Evolutionary conservation across 2,888 invertebrate genomes (phyloP), one percentile per base, ranked within the genome.

Genomic region (Tinea semifulvella): DNA sequence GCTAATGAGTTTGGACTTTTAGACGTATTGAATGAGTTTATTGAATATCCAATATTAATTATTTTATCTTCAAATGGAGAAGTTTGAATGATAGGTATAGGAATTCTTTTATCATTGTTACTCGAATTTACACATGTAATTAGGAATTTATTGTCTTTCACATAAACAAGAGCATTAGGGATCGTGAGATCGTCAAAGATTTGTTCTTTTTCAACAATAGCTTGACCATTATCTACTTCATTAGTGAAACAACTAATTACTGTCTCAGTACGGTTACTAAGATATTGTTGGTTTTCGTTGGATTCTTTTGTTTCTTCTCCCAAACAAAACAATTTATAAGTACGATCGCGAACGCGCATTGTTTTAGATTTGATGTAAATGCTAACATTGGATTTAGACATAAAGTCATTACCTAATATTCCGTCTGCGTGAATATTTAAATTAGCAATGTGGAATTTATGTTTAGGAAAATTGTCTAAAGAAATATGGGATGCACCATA

Each of bases 401-500:
- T 55, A 31, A 58, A 57, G 42, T 60, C 56, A 20, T 56, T 57
- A 7, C 56, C 55, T 46, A 56, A 10, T 7, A 57, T 56, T 28
- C 56, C 54, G 39, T 56, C 55, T 14, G 53, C 46, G 36, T 36
- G 35, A 1, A 57, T 56, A 42, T 57, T 56, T 10, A 55, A 19
- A 27, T 58, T 46, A 1, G 53, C 53, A 5, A 56, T 44, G 31
- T 57, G 53, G 17, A 56, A 56, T 45, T 56, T 53, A 40, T 47
- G 46, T 42, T 53, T 51, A 6, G 53, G 50, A 18, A 57, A 49
- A 6, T 50, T 35, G 20, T 56, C 53, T 44, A 56, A 42, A 5
- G 52, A 52, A 45, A 56, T 40, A 16, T 49, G 22, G n/a, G 52
- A 19, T n/a, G 52, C 53, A 13, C 56, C 55, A 13, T 45, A 49